Percentiles rank a stretch among this genome's conserved stretches.
These are phyloP conservation scores for Eupleurogrammus muticus DNA, from an alignment of 2,797 vertebrate genomes.

Conservation along the genomic window DNA sequence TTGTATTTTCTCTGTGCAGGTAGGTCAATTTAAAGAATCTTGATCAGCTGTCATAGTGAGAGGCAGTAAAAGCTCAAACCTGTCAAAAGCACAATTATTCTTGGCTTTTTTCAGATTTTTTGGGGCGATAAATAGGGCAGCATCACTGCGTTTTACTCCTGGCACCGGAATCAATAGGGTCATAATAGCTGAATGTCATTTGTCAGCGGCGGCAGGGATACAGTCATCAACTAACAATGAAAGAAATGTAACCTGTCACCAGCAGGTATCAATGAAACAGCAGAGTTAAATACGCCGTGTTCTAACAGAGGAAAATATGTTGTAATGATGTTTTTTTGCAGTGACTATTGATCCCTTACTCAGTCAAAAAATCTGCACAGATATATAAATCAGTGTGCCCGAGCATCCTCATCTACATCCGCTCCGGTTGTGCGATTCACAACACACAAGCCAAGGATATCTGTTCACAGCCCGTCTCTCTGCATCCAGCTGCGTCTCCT, in stretches of 20 bases:
- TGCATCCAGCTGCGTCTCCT: slow-evolving; percentile 41
- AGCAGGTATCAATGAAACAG: not conserved
- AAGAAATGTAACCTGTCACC: not conserved
- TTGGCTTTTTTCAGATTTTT: too few species aligned
- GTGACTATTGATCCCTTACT: not conserved
- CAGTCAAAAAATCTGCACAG: too few species aligned
- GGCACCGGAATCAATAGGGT: too few species aligned
- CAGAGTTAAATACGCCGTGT: not conserved
- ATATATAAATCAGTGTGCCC: not conserved
- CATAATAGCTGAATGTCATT: too few species aligned
- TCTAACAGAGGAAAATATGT: not conserved
- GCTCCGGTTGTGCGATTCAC: slow-evolving; percentile 29
- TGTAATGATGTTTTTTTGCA: not conserved
- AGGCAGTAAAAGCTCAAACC: not conserved
- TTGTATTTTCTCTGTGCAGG: not conserved
- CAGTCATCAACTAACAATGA: not conserved
- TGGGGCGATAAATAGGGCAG: too few species aligned
- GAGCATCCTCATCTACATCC: slow-evolving; percentile 7
- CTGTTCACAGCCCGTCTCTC: slow-evolving; percentile 30
- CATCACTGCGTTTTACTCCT: too few species aligned
- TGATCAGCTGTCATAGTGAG: not conserved
- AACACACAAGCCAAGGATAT: slow-evolving; percentile 7
- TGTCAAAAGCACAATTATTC: not conserved
- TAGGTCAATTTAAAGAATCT: not conserved
- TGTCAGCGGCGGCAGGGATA: not conserved